Evolutionary conservation across 2,797 vertebrate genomes (phyloP).

Genomic region (Thaleichthys pacificus): DNA sequence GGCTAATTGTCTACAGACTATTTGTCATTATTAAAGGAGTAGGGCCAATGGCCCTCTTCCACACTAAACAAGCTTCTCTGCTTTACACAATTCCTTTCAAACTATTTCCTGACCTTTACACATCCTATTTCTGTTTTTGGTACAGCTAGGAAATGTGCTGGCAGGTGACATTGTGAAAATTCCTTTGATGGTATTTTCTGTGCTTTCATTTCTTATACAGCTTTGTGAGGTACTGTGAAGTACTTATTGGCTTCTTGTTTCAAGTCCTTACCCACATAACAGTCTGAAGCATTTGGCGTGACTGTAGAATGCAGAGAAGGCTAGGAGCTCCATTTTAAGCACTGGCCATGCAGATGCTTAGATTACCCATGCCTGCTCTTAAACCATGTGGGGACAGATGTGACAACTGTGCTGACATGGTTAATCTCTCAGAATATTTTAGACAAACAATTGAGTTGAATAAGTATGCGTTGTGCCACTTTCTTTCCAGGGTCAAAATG

Average conservation of each 20-base stretch:
- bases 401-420: not conserved
- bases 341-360: not conserved
- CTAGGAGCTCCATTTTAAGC: not conserved
- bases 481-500: not conserved
- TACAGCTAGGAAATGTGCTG: not conserved
- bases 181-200: not conserved
- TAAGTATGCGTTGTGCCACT: not conserved
- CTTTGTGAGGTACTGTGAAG: conserved; percentile 20
- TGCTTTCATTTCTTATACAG: conserved; percentile 40
- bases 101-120: too few species aligned
- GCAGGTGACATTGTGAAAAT: not conserved
- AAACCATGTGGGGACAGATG: not conserved
- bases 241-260: conserved; percentile 1
- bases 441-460: not conserved
- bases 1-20: not conserved
- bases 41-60: conserved; percentile 6
- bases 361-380: not conserved
- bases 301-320: conserved; percentile 26
- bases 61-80: not conserved
- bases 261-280: conserved; percentile 22
- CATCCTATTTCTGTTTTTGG: too few species aligned
- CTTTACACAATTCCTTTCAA: not conserved
- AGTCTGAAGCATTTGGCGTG: conserved; percentile 32
- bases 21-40: not conserved
- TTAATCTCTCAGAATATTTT: not conserved